phyloP scores from a whole-genome alignment of 2,113 vertebrate genomes.

The Pomatorhinus ruficollis region DNA sequence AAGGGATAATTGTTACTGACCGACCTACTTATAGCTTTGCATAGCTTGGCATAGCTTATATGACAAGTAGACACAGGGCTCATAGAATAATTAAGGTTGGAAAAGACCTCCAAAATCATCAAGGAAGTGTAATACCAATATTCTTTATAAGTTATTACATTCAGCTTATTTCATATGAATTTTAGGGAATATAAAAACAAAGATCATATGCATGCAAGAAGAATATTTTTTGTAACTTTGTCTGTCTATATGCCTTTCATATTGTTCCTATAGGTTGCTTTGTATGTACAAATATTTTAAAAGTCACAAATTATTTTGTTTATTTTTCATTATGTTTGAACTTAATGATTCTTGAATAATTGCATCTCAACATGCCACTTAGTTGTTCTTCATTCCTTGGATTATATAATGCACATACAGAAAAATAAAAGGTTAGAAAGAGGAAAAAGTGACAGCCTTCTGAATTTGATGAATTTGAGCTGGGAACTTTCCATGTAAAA shows the following conservation, averaged over 20 bases:
- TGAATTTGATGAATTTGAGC: neutral
- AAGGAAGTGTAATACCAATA: neutral
- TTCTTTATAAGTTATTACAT: neutral
- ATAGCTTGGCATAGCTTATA: too few relatives aligned
- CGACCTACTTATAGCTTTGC: neutral
- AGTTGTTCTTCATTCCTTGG: neutral
- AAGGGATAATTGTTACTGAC: neutral
- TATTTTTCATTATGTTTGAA: neutral
- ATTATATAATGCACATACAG: neutral
- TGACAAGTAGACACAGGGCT: neutral
- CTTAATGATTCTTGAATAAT: neutral
- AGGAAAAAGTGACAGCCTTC: neutral
- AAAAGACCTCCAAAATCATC: neutral
- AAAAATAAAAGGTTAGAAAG: neutral
- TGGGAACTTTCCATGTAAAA: neutral
- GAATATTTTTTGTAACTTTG: neutral
- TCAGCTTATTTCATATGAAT: neutral
- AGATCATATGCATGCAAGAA: neutral
- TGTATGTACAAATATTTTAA: neutral
- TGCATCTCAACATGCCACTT: neutral
- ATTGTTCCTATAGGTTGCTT: neutral
- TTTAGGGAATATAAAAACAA: neutral
- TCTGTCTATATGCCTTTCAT: neutral
- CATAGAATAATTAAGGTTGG: neutral
- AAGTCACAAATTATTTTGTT: neutral